Conservation (phyloP, 1,140 invertebrate species). For the Rhizoglyphus robini region DNA sequence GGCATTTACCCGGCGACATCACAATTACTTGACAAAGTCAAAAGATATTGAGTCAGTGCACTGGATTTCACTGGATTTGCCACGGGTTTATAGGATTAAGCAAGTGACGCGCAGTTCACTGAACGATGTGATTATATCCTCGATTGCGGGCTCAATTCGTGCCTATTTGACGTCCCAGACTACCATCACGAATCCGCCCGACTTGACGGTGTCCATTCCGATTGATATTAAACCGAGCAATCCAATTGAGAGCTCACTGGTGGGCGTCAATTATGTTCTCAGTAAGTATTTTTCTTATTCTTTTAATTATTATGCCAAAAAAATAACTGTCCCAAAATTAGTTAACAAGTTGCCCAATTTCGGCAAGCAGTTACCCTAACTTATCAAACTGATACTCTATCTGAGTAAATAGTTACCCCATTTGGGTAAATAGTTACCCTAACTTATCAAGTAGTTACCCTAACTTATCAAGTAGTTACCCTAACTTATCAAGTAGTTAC, state of each 20-base stretch:
- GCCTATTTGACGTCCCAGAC: constrained; percentile 16
- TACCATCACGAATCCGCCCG: constrained; percentile 21
- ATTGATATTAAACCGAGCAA: constrained; percentile 20
- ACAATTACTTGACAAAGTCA: constrained; percentile 25
- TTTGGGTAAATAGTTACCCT: too few species aligned
- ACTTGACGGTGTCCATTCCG: constrained; percentile 20
- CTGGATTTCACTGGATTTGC: constrained; percentile 19
- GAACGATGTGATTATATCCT: constrained; percentile 42
- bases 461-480: too few species aligned
- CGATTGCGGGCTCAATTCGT: constrained; percentile 33
- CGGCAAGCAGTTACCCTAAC: too few species aligned
- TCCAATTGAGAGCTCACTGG: constrained; percentile 16
- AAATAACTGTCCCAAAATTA: too few species aligned
- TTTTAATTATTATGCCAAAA: background rate
- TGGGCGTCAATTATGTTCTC: constrained; percentile 24
- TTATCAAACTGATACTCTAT: too few species aligned
- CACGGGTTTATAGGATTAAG: constrained; percentile 35
- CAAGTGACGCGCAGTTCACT: constrained; percentile 41
- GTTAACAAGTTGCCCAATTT: too few species aligned
- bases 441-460: too few species aligned
- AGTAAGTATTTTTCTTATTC: background rate
- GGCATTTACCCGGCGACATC: constrained; percentile 26
- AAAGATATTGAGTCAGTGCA: constrained; percentile 29
- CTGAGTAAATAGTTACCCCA: too few species aligned
- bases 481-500: too few species aligned